Evolutionary conservation across 1,140 invertebrate species (phyloP).

Genomic region (Hestina assimilis): DNA sequence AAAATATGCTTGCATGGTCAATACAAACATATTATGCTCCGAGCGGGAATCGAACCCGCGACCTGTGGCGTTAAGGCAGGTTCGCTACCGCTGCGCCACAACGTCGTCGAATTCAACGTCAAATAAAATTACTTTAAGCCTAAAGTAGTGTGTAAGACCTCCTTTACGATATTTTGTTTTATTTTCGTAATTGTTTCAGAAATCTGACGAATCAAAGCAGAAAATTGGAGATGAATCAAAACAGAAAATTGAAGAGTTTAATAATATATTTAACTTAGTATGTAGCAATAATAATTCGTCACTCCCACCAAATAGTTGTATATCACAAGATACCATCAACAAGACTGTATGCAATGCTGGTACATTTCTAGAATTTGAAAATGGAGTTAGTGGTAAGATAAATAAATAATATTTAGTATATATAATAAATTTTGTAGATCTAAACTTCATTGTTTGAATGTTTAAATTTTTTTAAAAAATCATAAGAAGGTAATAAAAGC

Average conservation of each 20-base stretch:
- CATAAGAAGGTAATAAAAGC: too few relatives aligned
- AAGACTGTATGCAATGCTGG: slow-evolving; percentile 18
- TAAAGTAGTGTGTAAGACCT: too few relatives aligned
- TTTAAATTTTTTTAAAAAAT: neutral
- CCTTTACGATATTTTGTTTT: too few relatives aligned
- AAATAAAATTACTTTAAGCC: too few relatives aligned
- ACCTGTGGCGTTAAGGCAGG: too few relatives aligned
- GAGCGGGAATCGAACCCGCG: too few relatives aligned
- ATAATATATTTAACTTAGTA: slow-evolving; percentile 41
- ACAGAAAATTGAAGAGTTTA: slow-evolving; percentile 49
- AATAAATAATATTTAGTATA: neutral
- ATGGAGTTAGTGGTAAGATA: slow-evolving; percentile 47
- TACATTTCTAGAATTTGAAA: slow-evolving; percentile 51
- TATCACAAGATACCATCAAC: neutral
- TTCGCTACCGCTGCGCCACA: too few relatives aligned
- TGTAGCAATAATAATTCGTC: slow-evolving; percentile 22
- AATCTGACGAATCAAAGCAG: slow-evolving; percentile 30
- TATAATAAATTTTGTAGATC: too few relatives aligned
- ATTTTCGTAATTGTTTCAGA: neutral
- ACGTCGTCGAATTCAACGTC: too few relatives aligned
- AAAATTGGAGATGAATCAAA: slow-evolving; percentile 44
- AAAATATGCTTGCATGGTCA: too few relatives aligned
- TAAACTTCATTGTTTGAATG: too few relatives aligned
- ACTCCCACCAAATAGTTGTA: neutral
- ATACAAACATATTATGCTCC: too few relatives aligned